A percentile compares a stretch with the other conserved stretches of the same genome.
phyloP scores from a whole-genome alignment of 2,888 invertebrate species.

The Quadroppia sp. region DNA sequence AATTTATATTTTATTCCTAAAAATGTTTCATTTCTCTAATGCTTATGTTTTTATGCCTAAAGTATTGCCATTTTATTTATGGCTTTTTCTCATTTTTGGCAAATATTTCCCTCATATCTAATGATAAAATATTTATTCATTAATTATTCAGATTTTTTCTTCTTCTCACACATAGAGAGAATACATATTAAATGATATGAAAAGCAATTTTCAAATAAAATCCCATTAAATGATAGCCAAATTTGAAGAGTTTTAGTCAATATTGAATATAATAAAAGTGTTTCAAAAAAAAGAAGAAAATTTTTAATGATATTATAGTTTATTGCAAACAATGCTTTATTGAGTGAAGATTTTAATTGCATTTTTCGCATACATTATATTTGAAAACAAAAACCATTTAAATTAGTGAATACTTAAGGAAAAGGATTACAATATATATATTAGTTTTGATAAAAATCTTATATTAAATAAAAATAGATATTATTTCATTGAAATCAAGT shows the following conservation, averaged over 20 bases:
- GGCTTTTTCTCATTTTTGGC: background rate
- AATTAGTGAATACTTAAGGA: too few species aligned
- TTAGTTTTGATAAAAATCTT: too few species aligned
- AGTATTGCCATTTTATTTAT: background rate
- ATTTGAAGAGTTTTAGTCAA: background rate
- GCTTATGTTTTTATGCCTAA: background rate
- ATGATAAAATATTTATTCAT: conserved; percentile 5
- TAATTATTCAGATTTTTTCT: background rate
- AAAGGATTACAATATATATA: too few species aligned
- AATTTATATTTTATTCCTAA: background rate
- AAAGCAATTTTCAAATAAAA: background rate
- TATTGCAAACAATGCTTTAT: too few species aligned
- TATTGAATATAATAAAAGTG: background rate
- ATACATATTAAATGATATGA: background rate
- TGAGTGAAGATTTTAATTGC: too few species aligned
- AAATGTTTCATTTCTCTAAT: background rate
- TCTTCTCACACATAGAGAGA: background rate
- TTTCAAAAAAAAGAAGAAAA: background rate
- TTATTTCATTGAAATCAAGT: too few species aligned
- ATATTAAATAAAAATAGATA: too few species aligned
- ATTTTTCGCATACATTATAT: too few species aligned
- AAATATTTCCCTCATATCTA: conserved; percentile 1
- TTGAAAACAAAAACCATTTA: too few species aligned
- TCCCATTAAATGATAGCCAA: background rate
- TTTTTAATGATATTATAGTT: background rate